These are phyloP conservation scores for Nyctereutes procyonoides DNA, from an alignment of 2,113 vertebrate genomes.

Conservation along the genomic window DNA sequence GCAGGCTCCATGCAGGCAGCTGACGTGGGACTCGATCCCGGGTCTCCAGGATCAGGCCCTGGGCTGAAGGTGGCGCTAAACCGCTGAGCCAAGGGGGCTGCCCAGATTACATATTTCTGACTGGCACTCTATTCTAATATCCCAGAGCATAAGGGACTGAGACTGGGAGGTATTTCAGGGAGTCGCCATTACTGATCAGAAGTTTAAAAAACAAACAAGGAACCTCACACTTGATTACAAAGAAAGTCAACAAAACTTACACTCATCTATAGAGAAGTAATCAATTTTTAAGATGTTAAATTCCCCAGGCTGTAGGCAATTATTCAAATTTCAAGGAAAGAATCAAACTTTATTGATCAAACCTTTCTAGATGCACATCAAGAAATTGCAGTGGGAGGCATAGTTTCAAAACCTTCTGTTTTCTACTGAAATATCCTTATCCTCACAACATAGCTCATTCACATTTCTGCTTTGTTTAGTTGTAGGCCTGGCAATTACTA, in stretches of 20 bases:
- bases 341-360: conserved; percentile 50
- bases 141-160: background rate
- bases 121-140: background rate
- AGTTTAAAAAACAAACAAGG: background rate
- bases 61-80: too few species aligned
- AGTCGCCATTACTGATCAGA: background rate
- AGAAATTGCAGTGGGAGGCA: background rate
- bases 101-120: background rate
- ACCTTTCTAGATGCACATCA: background rate
- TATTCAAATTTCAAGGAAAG: conserved; percentile 51
- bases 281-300: conserved; percentile 26
- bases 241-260: background rate
- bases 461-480: background rate
- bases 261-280: background rate
- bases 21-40: too few species aligned
- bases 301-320: conserved; percentile 1
- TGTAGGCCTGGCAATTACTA: background rate
- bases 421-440: background rate
- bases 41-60: too few species aligned
- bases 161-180: background rate
- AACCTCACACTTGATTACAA: background rate
- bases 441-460: background rate
- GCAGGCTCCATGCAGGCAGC: too few species aligned
- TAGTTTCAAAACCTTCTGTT: background rate
- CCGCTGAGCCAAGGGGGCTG: too few species aligned